These are phyloP conservation scores for Hirudinaria manillensis DNA, from an alignment of 2,888 invertebrate species.

Conservation along the genomic window DNA sequence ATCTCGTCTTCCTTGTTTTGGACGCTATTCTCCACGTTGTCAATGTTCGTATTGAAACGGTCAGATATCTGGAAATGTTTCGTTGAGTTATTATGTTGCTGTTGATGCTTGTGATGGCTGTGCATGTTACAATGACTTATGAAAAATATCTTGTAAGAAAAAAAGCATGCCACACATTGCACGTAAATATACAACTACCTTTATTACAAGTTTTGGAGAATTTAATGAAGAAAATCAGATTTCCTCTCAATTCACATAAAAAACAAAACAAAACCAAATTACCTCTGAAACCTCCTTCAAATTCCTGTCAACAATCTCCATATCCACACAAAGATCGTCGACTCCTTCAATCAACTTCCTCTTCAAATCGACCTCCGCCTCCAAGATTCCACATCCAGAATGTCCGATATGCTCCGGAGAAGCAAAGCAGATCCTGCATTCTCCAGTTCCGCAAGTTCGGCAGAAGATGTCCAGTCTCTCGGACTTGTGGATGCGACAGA, in stretches of 20 bases:
- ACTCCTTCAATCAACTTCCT: neutral
- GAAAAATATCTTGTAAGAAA: neutral
- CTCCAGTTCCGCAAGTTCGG: slow-evolving; percentile 5
- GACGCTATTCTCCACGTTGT: slow-evolving; percentile 22
- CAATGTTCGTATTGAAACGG: slow-evolving; percentile 19
- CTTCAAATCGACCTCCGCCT: slow-evolving; percentile 20
- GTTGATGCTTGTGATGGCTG: neutral
- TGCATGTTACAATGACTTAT: neutral
- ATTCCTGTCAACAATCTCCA: slow-evolving; percentile 14
- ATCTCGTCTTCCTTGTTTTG: slow-evolving; percentile 27
- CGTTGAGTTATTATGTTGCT: neutral
- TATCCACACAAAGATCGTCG: slow-evolving; percentile 19
- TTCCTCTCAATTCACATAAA: neutral
- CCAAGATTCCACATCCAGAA: slow-evolving; percentile 24
- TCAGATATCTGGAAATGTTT: slow-evolving; percentile 20
- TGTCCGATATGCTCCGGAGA: slow-evolving; percentile 18
- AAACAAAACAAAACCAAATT: neutral
- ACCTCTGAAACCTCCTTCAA: slow-evolving; percentile 27
- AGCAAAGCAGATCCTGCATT: slow-evolving; percentile 20
- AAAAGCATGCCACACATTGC: too few species aligned
- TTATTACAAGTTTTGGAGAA: neutral
- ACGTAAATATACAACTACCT: too few species aligned
- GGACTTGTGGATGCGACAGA: neutral
- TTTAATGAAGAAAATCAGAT: neutral
- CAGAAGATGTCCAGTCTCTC: slow-evolving; percentile 24